Evolutionary conservation across 2,888 invertebrate species (phyloP).

Genomic region (Caenorhabditis angaria): DNA sequence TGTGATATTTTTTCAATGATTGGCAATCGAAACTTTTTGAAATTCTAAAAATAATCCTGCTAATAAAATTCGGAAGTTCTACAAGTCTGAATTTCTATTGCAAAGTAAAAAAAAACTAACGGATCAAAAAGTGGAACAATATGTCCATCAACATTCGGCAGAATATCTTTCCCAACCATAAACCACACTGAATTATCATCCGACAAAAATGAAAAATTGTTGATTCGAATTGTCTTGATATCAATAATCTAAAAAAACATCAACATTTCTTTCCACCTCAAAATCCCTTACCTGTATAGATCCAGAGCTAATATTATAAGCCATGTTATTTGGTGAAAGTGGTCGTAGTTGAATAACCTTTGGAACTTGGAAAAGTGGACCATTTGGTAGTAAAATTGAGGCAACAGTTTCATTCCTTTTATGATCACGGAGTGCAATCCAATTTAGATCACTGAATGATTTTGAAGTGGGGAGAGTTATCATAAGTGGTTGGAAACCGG

Average conservation of each 20-base stretch:
- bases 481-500: slow-evolving; percentile 67
- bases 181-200: slow-evolving; percentile 71
- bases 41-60: slow-evolving; percentile 38
- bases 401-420: slow-evolving; percentile 62
- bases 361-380: slow-evolving; percentile 62
- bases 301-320: slow-evolving; percentile 62
- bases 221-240: slow-evolving; percentile 69
- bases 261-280: slow-evolving; percentile 17
- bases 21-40: slow-evolving; percentile 64
- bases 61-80: too few species aligned
- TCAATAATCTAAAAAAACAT: slow-evolving; percentile 57
- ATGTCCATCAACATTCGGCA: slow-evolving; percentile 66
- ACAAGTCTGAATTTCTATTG: neutral
- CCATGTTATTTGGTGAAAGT: slow-evolving; percentile 56
- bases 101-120: slow-evolving; percentile 34
- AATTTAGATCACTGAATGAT: slow-evolving; percentile 57
- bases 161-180: slow-evolving; percentile 70
- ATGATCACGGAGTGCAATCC: slow-evolving; percentile 70
- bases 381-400: slow-evolving; percentile 66
- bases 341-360: slow-evolving; percentile 55
- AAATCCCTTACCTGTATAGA: slow-evolving; percentile 53
- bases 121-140: slow-evolving; percentile 68
- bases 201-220: slow-evolving; percentile 63
- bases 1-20: slow-evolving; percentile 64
- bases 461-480: slow-evolving; percentile 63